These are phyloP conservation scores for Chymomyza caudatula DNA, from an alignment of 2,888 invertebrate species.

Conservation along the genomic window DNA sequence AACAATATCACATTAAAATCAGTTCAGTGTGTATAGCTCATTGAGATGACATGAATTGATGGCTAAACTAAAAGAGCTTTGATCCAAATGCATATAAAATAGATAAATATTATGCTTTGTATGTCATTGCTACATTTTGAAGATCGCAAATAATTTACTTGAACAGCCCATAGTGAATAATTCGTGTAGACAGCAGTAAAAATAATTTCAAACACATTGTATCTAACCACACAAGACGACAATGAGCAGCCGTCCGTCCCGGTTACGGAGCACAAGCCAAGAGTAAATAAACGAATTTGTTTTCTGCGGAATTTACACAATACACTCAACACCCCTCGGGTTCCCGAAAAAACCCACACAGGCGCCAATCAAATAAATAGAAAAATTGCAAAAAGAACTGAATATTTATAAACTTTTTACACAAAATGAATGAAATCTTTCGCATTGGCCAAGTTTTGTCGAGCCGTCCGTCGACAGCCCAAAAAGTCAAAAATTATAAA, in stretches of 20 bases:
- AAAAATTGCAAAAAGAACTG: slow-evolving; percentile 1
- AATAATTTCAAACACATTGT: slow-evolving; percentile 42
- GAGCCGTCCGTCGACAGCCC: neutral
- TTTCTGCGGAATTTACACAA: slow-evolving; percentile 59
- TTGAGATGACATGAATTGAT: neutral
- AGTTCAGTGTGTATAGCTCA: neutral
- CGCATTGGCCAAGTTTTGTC: slow-evolving; percentile 37
- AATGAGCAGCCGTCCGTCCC: slow-evolving; percentile 15
- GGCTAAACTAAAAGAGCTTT: neutral
- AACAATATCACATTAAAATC: neutral
- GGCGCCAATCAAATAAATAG: neutral
- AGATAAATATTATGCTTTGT: slow-evolving; percentile 34
- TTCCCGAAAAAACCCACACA: slow-evolving; percentile 7
- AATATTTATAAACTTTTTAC: slow-evolving; percentile 44
- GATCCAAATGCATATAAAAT: neutral
- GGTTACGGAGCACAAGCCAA: slow-evolving; percentile 18
- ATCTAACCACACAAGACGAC: slow-evolving; percentile 48
- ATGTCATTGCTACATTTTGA: slow-evolving; percentile 61
- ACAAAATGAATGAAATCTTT: slow-evolving; percentile 19
- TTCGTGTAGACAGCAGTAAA: slow-evolving; percentile 65
- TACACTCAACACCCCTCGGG: slow-evolving; percentile 49
- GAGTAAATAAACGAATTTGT: slow-evolving; percentile 51
- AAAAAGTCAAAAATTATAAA: neutral
- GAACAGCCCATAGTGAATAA: slow-evolving; percentile 62
- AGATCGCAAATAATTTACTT: slow-evolving; percentile 58